Conservation (phyloP, 2,888 invertebrate genomes). For the Pterostichus niger region DNA sequence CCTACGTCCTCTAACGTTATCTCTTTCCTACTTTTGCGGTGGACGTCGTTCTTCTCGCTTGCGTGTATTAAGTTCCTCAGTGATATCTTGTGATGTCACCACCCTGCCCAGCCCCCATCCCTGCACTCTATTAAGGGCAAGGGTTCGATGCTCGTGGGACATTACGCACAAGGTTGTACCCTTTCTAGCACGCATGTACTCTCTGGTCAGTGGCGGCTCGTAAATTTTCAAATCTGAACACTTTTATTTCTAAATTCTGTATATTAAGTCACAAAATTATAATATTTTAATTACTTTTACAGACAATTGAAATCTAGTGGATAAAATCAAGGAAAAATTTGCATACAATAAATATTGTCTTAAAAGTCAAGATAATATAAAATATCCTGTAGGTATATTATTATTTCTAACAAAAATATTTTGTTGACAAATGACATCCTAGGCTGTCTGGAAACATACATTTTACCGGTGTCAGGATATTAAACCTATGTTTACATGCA, state of each 20-base stretch:
- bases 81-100: slow-evolving; percentile 62
- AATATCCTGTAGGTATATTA: too few relatives aligned
- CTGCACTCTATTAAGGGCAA: slow-evolving; percentile 57
- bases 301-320: too few relatives aligned
- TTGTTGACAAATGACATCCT: too few relatives aligned
- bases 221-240: neutral
- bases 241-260: neutral
- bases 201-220: slow-evolving; percentile 5
- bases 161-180: slow-evolving; percentile 39
- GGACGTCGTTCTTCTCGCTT: slow-evolving; percentile 16
- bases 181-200: slow-evolving; percentile 4
- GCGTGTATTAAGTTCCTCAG: slow-evolving; percentile 52
- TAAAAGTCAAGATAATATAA: too few relatives aligned
- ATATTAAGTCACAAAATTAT: neutral
- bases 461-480: too few relatives aligned
- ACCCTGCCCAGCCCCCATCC: neutral
- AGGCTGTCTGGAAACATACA: too few relatives aligned
- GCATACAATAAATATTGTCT: too few relatives aligned
- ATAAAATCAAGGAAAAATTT: too few relatives aligned
- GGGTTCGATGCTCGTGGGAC: slow-evolving; percentile 52
- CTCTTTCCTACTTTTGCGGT: neutral
- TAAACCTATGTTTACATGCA: too few relatives aligned
- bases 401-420: too few relatives aligned
- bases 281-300: too few relatives aligned
- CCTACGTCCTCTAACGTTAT: neutral